A percentile compares a stretch with the other conserved stretches of the same genome.
phyloP scores from a whole-genome alignment of 2,797 vertebrate species.

The Hafferia zeledoni region DNA sequence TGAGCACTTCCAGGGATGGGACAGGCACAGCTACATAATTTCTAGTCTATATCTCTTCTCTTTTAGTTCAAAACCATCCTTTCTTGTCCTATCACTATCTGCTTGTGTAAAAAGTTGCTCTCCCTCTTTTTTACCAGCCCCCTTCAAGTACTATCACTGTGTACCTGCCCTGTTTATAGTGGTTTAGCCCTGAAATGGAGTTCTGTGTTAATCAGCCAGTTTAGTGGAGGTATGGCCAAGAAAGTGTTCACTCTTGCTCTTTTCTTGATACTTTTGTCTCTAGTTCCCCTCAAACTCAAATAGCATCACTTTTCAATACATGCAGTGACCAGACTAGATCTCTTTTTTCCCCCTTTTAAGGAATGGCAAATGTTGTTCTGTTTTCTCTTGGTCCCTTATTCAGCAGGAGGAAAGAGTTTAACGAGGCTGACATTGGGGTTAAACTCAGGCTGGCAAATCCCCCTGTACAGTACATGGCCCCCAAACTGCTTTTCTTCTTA shows the following conservation, averaged over 20 bases:
- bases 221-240: not conserved
- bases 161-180: not conserved
- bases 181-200: not conserved
- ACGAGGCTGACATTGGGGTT: not conserved
- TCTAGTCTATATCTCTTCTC: not conserved
- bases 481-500: not conserved
- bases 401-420: not conserved
- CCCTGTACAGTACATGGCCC: not conserved
- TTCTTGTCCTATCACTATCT: not conserved
- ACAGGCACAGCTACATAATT: not conserved
- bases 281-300: not conserved
- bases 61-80: accelerated
- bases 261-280: not conserved
- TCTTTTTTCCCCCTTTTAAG: too few species aligned
- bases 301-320: not conserved
- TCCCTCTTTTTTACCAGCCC: accelerated
- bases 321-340: not conserved
- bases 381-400: not conserved
- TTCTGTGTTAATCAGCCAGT: not conserved
- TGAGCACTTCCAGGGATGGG: not conserved
- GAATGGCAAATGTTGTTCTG: not conserved
- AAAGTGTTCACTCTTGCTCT: not conserved
- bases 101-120: not conserved
- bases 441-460: not conserved
- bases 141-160: not conserved